Evolutionary conservation across 2,113 vertebrate species (phyloP).

Genomic region (Lagopus leucura): DNA sequence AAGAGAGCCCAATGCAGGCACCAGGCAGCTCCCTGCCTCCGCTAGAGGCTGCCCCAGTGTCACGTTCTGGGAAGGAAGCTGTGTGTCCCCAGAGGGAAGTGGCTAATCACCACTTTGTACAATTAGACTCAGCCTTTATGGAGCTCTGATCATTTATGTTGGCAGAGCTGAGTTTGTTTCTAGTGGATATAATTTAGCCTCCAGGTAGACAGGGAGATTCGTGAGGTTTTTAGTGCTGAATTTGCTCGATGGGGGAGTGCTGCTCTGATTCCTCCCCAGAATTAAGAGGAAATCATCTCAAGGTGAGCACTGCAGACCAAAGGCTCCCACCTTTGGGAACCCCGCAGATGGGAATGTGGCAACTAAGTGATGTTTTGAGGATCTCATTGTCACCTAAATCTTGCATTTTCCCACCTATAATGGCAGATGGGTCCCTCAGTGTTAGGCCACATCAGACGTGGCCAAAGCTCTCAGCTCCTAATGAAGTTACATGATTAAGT

Average conservation of each 20-base stretch:
- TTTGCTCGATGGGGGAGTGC: not conserved
- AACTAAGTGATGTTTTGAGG: not conserved
- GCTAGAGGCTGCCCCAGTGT: not conserved
- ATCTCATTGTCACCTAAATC: not conserved
- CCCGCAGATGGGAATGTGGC: rapidly evolving
- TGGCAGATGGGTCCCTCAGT: not conserved
- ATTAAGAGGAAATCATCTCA: not conserved
- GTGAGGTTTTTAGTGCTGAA: not conserved
- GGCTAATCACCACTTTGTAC: not conserved
- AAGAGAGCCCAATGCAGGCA: not conserved
- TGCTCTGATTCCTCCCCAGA: not conserved
- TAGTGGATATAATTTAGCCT: not conserved
- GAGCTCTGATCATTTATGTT: not conserved
- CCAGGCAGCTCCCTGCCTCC: not conserved
- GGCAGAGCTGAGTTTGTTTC: not conserved
- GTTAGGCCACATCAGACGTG: not conserved
- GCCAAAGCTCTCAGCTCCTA: not conserved
- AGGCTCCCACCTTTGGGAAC: not conserved
- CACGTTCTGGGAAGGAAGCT: not conserved
- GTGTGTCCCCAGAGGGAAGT: not conserved
- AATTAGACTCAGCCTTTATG: not conserved
- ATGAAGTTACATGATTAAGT: not conserved
- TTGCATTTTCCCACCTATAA: not conserved
- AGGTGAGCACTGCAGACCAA: not conserved
- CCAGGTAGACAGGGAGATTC: not conserved